Conservation (phyloP, 2,113 vertebrate genomes). For the Sylvia atricapilla region DNA sequence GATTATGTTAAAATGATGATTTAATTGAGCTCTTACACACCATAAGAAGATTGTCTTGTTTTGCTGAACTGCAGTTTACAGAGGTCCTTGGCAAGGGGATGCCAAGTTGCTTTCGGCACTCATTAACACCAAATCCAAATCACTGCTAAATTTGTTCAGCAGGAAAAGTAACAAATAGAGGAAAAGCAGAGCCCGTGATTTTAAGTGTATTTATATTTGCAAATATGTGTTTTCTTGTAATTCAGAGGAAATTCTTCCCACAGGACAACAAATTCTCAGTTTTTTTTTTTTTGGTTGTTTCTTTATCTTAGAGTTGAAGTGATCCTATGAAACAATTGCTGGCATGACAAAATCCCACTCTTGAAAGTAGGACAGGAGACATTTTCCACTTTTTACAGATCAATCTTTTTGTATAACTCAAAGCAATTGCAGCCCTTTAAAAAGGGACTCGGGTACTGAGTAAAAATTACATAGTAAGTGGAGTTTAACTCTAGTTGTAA, state of each 20-base stretch:
- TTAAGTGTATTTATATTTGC: not conserved
- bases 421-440: conserved; percentile 19
- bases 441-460: not conserved
- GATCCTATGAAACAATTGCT: conserved; percentile 21
- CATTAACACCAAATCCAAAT: not conserved
- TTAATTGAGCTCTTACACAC: not conserved
- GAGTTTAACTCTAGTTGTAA: not conserved
- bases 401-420: conserved; percentile 43
- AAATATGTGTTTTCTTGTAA: not conserved
- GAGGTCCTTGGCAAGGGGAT: not conserved
- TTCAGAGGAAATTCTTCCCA: not conserved
- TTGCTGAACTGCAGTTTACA: not conserved
- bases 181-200: not conserved
- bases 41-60: conserved; percentile 11
- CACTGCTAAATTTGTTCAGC: not conserved
- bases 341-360: conserved; percentile 8
- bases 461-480: conserved; percentile 56
- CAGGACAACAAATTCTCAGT: not conserved
- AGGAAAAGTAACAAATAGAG: not conserved
- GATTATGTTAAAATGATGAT: conserved; percentile 16
- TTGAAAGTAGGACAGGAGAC: conserved; percentile 27
- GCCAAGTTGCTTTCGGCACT: not conserved
- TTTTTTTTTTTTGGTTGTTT: not conserved
- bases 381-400: conserved; percentile 42
- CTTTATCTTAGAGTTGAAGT: not conserved